These are phyloP conservation scores for Theocolax elegans DNA, from an alignment of 1,140 invertebrate genomes.

Conservation along the genomic window DNA sequence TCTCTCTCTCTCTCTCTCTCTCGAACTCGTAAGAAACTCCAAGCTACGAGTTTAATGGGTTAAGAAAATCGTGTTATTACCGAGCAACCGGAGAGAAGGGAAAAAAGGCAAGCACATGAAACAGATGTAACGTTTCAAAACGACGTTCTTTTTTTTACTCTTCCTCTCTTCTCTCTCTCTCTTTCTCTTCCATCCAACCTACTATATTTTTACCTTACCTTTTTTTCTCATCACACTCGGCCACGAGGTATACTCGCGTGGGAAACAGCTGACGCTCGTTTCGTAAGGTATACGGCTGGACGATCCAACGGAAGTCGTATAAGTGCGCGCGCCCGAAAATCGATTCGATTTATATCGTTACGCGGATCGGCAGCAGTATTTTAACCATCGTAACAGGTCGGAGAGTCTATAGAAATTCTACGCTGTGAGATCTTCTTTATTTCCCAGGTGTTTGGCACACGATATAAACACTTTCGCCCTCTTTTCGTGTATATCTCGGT, in stretches of 20 bases:
- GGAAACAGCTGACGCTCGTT: conserved; percentile 29
- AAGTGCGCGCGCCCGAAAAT: neutral
- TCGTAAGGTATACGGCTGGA: neutral
- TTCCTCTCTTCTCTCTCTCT: neutral
- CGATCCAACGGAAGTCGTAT: neutral
- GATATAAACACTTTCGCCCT: neutral
- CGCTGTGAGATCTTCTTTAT: no score
- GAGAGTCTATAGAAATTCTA: neutral
- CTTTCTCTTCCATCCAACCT: neutral
- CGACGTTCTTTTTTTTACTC: neutral
- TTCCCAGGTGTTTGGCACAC: no score
- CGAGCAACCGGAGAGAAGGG: neutral
- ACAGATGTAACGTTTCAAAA: conserved; percentile 17
- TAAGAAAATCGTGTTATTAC: conserved; percentile 36
- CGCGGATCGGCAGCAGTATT: neutral
- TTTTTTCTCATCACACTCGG: no score
- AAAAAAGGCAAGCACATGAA: neutral
- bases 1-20: no score
- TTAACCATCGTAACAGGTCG: neutral
- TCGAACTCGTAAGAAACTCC: conserved; percentile 9
- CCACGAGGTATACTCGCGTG: no score
- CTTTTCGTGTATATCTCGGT: neutral
- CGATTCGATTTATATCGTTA: neutral
- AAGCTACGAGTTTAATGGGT: conserved; percentile 37
- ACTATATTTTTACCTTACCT: no score